phyloP scores from a whole-genome alignment of 2,797 vertebrate species.

The Pipistrellus kuhlii region DNA sequence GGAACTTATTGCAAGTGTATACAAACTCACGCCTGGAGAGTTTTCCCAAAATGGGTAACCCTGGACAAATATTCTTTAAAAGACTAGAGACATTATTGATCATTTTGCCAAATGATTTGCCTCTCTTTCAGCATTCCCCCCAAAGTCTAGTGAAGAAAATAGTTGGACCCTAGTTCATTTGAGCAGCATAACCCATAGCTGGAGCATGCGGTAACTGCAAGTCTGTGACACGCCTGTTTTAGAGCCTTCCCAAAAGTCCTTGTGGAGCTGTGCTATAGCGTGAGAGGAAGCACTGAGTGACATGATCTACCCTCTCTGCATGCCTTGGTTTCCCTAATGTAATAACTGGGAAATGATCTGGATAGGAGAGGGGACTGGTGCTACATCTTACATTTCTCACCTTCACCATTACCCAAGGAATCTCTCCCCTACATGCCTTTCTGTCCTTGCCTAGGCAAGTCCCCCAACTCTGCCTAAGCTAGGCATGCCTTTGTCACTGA shows the following conservation, averaged over 20 bases:
- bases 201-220: background rate
- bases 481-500: background rate
- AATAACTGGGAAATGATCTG: background rate
- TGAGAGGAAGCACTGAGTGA: background rate
- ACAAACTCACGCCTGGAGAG: no score
- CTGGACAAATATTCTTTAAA: background rate
- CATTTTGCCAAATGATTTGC: slow-evolving; percentile 27
- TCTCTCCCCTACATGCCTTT: background rate
- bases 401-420: background rate
- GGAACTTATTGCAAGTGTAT: no score
- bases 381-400: background rate
- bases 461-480: background rate
- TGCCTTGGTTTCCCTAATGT: slow-evolving; percentile 41
- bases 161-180: background rate
- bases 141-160: background rate
- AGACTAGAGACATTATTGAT: background rate
- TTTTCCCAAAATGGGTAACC: background rate
- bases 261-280: background rate
- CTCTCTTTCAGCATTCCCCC: slow-evolving; percentile 39
- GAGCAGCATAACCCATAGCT: background rate
- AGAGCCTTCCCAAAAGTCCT: slow-evolving; percentile 1
- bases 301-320: background rate
- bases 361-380: background rate
- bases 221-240: background rate
- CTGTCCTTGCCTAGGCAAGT: background rate